Percentiles rank a stretch among this genome's conserved stretches.
These are phyloP conservation scores for Netelia inedita DNA, from an alignment of 2,888 invertebrate species.

Conservation along the genomic window DNA sequence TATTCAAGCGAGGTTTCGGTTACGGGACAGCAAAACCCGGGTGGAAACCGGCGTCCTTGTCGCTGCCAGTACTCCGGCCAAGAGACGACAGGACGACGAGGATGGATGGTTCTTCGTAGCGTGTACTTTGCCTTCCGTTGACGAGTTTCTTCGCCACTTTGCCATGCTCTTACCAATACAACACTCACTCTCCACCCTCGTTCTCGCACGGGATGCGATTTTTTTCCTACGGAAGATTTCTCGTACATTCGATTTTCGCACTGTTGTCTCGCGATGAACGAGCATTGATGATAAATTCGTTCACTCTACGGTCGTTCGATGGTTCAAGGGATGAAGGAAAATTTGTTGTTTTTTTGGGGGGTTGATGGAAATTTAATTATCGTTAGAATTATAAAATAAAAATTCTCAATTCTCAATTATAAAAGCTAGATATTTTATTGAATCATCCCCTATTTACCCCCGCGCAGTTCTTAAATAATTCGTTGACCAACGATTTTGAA, in stretches of 20 bases:
- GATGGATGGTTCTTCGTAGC: slow-evolving; percentile 48
- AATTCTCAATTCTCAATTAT: no score
- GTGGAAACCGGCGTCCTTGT: slow-evolving; percentile 9
- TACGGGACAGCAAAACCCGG: slow-evolving; percentile 25
- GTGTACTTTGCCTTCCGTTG: slow-evolving; percentile 43
- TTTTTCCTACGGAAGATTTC: not conserved
- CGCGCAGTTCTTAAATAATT: no score
- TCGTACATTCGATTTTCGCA: not conserved
- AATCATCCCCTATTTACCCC: no score
- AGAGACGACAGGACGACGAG: slow-evolving; percentile 48
- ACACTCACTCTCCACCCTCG: slow-evolving; percentile 13
- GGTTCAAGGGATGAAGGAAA: no score
- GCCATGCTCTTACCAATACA: slow-evolving; percentile 10
- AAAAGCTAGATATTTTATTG: no score
- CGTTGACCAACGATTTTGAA: no score
- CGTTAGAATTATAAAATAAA: not conserved
- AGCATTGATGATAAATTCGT: no score
- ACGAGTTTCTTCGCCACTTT: slow-evolving; percentile 30
- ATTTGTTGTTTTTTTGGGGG: not conserved
- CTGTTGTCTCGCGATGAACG: not conserved
- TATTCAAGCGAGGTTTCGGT: slow-evolving; percentile 56
- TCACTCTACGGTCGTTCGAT: no score
- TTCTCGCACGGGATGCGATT: not conserved
- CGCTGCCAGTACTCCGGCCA: slow-evolving; percentile 24
- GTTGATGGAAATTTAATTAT: not conserved